These are phyloP conservation scores for Pristiophorus japonicus DNA, from an alignment of 2,113 vertebrate genomes.

Conservation along the genomic window DNA sequence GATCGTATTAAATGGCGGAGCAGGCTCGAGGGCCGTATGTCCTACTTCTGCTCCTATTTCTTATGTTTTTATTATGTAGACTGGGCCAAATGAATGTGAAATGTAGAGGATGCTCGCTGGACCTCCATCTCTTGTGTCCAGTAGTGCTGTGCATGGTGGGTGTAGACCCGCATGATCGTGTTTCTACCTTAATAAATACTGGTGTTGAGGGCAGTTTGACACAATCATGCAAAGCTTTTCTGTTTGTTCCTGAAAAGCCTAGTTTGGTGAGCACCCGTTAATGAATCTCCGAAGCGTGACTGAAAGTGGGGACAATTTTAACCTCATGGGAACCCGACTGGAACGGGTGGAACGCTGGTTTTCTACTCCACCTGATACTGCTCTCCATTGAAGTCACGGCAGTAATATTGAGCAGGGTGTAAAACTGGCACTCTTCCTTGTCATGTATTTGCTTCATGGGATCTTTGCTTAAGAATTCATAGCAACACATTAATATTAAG, in stretches of 20 bases:
- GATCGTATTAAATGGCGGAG: too few relatives aligned
- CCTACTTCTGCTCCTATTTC: too few relatives aligned
- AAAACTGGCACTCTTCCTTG: not conserved
- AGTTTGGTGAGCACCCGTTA: too few relatives aligned
- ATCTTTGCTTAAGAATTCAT: too few relatives aligned
- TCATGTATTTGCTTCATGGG: too few relatives aligned
- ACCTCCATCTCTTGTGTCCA: not conserved
- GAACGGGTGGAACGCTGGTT: not conserved
- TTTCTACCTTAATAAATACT: not conserved
- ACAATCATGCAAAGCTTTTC: not conserved
- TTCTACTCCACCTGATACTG: not conserved
- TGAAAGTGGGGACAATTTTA: not conserved
- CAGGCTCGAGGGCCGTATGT: too few relatives aligned
- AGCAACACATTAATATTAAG: too few relatives aligned
- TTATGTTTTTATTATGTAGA: too few relatives aligned
- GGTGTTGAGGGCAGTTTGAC: not conserved
- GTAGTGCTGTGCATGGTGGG: not conserved
- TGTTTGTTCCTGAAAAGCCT: not conserved
- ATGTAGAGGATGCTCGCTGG: not conserved
- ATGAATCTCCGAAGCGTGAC: not conserved
- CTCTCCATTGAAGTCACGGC: too few relatives aligned
- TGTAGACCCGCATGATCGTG: not conserved
- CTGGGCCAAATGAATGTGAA: not conserved
- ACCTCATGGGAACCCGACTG: not conserved
- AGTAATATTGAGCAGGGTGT: not conserved